Conservation (phyloP, 2,113 vertebrate genomes). For the Cyanoliseus patagonus region DNA sequence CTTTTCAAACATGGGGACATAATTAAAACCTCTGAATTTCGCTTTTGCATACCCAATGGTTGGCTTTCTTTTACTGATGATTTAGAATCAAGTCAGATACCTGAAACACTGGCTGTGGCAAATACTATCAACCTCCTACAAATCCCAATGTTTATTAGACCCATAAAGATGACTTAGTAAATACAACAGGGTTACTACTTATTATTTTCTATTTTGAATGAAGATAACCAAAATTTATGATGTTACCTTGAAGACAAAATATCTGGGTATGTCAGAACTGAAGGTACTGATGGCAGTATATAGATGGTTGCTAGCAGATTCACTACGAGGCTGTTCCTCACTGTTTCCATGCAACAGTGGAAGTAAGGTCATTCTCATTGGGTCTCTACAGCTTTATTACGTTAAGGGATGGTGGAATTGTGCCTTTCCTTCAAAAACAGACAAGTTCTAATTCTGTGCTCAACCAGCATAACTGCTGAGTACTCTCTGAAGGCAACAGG, state of each 20-base stretch:
- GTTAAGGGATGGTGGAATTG: neutral
- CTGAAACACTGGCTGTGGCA: neutral
- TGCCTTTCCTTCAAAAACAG: neutral
- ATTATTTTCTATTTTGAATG: neutral
- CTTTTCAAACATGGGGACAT: neutral
- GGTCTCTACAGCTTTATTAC: neutral
- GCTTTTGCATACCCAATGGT: neutral
- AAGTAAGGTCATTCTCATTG: neutral
- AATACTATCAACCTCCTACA: neutral
- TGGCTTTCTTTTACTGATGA: neutral
- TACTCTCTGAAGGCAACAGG: neutral
- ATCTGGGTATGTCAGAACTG: neutral
- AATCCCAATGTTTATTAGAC: neutral
- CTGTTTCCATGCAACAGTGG: neutral
- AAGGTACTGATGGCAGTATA: neutral
- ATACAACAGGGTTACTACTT: neutral
- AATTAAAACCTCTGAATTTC: neutral
- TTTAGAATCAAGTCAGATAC: neutral
- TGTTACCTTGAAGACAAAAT: neutral
- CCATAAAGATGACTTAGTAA: neutral
- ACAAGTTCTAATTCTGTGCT: neutral
- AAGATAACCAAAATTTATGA: neutral
- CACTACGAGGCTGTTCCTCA: neutral
- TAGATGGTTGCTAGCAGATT: rapidly evolving
- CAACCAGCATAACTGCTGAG: neutral